Base-by-base conservation (phyloP, 2,888 invertebrate genomes). In the Odiellus spinosus region DNA sequence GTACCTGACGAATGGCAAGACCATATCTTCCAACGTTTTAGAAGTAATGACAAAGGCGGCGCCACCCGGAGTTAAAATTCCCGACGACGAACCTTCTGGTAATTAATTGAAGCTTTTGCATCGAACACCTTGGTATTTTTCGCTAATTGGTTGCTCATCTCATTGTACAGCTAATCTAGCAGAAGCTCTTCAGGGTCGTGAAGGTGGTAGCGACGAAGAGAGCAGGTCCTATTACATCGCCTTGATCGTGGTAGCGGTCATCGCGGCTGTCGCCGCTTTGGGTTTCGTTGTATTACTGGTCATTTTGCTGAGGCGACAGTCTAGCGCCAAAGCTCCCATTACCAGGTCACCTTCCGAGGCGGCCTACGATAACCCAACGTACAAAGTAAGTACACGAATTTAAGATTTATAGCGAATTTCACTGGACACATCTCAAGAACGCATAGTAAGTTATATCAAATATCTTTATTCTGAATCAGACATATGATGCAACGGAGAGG, bases 291-390 rank as follows among this genome's bases (percentile, higher is more conserved):
- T 85, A 45, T 69, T 88, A 43, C 70, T 86, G 41, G 73, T 87
- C 57, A 79, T 88, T 55, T 73, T 88, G 35, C 75, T 88, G 60
- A 73, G 80, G 59, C 72, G 85, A 59, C 73, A 60, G 69, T 73
- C 73, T 47, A 75, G 76, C 60, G 75, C 76, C 62, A 79, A 79
- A 64, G 75, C 80, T 61, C 80, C 84, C 53, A 84, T 85, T 61
- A 85, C 85, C 19, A 76, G 84, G 42, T 76, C 74, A 35, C 83
- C 84, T 63, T 78, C 76, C 56, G 83, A 85, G 48, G 82, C 85
- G n/a, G 83, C 85, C 40, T 87, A 87, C 63, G 87, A 88, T 67
- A 88, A 87, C 70, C 87, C 87, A 40, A 85, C 86, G 60, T 88
- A 87, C 73, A 88, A 88, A 76, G 82, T 87, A 65, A 59, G 50